phyloP scores from a whole-genome alignment of 2,113 vertebrate species.

The Dicaeum eximium region DNA sequence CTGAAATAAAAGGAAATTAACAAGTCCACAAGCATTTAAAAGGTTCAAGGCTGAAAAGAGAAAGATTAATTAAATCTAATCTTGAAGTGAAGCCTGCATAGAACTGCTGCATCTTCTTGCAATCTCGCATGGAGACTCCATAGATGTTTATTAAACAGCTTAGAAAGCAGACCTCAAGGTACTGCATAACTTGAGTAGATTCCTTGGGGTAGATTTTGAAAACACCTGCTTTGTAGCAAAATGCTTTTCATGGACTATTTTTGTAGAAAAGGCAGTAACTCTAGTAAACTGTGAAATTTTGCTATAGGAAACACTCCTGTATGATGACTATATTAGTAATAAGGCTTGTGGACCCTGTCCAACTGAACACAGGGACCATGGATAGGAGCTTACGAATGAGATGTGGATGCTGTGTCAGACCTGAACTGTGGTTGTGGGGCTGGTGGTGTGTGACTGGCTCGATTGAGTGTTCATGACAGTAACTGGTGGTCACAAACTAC shows the following conservation, averaged over 20 bases:
- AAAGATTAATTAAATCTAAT: not conserved
- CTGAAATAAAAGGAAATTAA: not conserved
- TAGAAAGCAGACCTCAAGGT: not conserved
- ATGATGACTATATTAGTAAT: not conserved
- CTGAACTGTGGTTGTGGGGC: not conserved
- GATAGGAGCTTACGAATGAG: not conserved
- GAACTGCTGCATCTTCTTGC: not conserved
- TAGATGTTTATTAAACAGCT: not conserved
- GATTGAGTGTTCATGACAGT: accelerated
- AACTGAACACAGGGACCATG: not conserved
- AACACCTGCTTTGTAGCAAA: not conserved
- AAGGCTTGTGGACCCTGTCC: not conserved
- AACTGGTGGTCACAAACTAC: not conserved
- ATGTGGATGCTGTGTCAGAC: not conserved
- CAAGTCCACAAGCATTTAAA: not conserved
- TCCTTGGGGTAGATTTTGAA: not conserved
- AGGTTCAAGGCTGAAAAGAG: not conserved
- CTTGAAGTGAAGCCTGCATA: not conserved
- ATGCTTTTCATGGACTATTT: not conserved
- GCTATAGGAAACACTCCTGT: not conserved
- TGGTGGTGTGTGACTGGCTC: not conserved
- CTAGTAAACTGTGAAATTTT: not conserved
- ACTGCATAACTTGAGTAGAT: not conserved
- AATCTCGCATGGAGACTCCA: not conserved
- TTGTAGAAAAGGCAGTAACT: not conserved